These are phyloP conservation scores for Acanthis flammea DNA, from an alignment of 2,797 vertebrate genomes.

Conservation along the genomic window DNA sequence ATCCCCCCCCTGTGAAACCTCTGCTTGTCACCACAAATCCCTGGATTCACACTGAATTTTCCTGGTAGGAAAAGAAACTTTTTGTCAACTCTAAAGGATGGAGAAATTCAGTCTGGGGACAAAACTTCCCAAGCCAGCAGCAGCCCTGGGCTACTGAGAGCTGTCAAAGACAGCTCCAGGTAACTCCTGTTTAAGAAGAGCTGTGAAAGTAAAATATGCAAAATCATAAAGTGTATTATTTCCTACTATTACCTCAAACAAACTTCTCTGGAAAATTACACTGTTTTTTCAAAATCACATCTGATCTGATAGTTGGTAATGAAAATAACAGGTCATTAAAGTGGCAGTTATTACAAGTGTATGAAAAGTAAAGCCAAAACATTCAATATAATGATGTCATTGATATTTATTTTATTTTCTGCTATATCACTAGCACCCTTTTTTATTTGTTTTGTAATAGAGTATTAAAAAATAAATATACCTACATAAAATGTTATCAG, in stretches of 20 bases:
- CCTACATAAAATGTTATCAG: neutral
- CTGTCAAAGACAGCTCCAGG: neutral
- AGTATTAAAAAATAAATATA: neutral
- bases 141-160: neutral
- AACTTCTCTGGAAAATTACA: neutral
- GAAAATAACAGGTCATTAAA: slow-evolving; percentile 36
- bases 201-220: neutral
- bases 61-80: neutral
- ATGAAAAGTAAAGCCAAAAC: neutral
- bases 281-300: neutral
- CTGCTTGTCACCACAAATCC: rapidly evolving
- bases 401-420: neutral
- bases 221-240: neutral
- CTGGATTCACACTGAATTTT: neutral
- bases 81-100: neutral
- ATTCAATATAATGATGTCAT: slow-evolving; percentile 1
- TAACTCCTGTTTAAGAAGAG: neutral
- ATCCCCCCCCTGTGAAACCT: neutral
- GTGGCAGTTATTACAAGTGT: neutral
- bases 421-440: neutral
- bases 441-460: slow-evolving; percentile 2
- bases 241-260: neutral
- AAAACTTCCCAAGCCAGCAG: neutral
- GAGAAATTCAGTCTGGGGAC: neutral
- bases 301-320: neutral